Base-by-base conservation (phyloP, 2,113 vertebrate species). In the Salvelinus alpinus region DNA sequence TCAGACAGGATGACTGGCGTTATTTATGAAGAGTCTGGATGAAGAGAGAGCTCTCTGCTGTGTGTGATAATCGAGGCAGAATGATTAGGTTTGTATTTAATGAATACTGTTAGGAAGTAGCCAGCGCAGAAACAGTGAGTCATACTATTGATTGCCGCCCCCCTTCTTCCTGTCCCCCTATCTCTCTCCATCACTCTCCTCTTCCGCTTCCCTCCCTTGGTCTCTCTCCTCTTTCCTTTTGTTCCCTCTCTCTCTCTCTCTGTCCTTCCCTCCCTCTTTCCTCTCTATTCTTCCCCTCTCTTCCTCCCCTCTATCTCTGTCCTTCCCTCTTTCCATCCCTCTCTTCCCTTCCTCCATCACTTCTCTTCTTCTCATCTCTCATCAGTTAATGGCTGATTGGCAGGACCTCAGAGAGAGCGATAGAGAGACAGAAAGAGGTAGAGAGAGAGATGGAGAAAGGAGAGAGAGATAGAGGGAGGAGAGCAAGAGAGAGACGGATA, bases 21-120 rank as follows among this genome's bases (percentile, higher is more conserved):
- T 44, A 72, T 74, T 74, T 65, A 22, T 31, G 59, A 25, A 51
- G 57, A 38, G 27, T 80, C 69, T 44, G 9, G 71, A 73, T 54
- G 79, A 82, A 78, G 83, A 82, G 78, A 84, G 83, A 85, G 81
- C 79, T 78, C 75, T 51, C 18, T 14, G 16, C 74, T 76, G 78
- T 86, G 86, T 88, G 77, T 87, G 81, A 90, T 91, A 90, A 90
- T 86, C 57, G 62, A 77, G 62, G 65, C 80, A 80, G 86, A 87
- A 88, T 88, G 88, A 91, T 93, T 91, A 86, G 84, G 90, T 93
- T 93, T 91, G 87, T 80, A 51, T 84, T 82, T 88, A 91, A 91
- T 90, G 89, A 92, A 93, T 88, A 88, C 87, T 90, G 86, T 90
- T 91, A 89, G 91, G 92, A 91, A 88, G 90, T 85, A 84, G 86